Evolutionary conservation across 2,113 vertebrate species (phyloP), one percentile per base, ranked within the genome.

Genomic region (Sigmodon hispidus): DNA sequence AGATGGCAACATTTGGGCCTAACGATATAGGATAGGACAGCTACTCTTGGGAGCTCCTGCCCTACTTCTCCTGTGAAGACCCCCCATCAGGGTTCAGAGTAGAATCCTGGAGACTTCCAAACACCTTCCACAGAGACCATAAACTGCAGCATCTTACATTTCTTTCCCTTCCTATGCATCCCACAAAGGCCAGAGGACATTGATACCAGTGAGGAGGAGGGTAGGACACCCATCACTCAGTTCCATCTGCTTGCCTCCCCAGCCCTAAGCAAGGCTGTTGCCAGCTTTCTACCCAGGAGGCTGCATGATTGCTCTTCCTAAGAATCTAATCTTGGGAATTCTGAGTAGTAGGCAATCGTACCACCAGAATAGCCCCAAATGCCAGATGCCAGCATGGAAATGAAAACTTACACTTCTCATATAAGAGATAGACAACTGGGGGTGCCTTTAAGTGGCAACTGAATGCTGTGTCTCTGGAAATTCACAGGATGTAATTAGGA

Each of bases 381-480:
- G 34, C 45, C 29, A 48, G 45, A 52, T 72, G 21, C 70, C 45
- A 48, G 34, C 19, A 3, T 19, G 26, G 26, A 22, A 22, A 22
- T 7, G 40, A 48, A 81, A 40, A 16, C 45, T 93, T 61, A 59
- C 10, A n/a, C 40, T 72, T 48, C 55, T 15, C 22, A 45, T 31
- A 1, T 63, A 67, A 73, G 67, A 91, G n/a, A 40, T 17, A 45
- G 52, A 21, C 72, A 50, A 36, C 55, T 15, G 73, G 65, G 22
- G 4, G 59, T 52, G 57, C 13, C 48, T 43, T 72, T 55, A 86
- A 77, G 73, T 7, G 34, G 43, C 19, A 43, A 67, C n/a, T 19
- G 67, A 63, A 7, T n/a, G 9, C 36, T 92, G 13, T 50, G 50
- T 45, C 36, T 87, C 83, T 45, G 70, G 76, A 94, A 96, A 95